A percentile compares a stretch with the other conserved stretches of the same genome.
phyloP scores from a whole-genome alignment of 2,797 vertebrate genomes.

The Xerus rutilus region DNA sequence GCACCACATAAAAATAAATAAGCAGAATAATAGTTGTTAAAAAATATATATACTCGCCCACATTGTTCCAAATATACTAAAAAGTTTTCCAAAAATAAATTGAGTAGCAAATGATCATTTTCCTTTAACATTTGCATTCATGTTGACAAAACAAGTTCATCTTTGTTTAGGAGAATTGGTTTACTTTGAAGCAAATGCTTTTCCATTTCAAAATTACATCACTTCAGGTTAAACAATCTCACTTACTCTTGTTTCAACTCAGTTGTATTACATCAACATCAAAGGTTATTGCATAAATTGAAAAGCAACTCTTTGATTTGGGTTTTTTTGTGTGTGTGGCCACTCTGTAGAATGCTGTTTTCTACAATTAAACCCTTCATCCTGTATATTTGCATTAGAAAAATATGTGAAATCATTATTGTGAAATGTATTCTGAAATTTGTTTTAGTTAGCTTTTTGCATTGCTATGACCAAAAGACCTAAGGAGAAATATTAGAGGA shows the following conservation, averaged over 20 bases:
- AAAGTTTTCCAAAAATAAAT: neutral
- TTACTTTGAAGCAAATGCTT: neutral
- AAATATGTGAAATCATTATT: neutral
- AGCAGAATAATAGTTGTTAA: too few relatives aligned
- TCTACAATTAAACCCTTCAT: neutral
- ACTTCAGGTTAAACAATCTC: neutral
- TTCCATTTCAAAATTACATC: neutral
- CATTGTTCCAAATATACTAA: neutral
- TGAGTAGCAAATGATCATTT: neutral
- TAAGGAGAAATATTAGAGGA: too few relatives aligned
- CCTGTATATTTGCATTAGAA: neutral
- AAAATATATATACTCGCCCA: neutral
- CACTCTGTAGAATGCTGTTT: fast-evolving
- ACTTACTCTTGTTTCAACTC: neutral
- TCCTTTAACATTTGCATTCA: neutral
- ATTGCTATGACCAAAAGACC: too few relatives aligned
- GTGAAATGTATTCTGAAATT: too few relatives aligned
- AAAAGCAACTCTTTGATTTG: neutral
- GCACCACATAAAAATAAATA: too few relatives aligned
- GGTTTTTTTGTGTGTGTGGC: too few relatives aligned
- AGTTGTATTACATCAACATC: neutral
- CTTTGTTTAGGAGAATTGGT: neutral
- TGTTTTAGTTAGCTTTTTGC: too few relatives aligned
- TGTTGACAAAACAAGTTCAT: neutral
- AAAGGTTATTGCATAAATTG: neutral